Base-by-base conservation (phyloP, 1,140 invertebrate genomes). In the Drosophila nigrodunni region DNA sequence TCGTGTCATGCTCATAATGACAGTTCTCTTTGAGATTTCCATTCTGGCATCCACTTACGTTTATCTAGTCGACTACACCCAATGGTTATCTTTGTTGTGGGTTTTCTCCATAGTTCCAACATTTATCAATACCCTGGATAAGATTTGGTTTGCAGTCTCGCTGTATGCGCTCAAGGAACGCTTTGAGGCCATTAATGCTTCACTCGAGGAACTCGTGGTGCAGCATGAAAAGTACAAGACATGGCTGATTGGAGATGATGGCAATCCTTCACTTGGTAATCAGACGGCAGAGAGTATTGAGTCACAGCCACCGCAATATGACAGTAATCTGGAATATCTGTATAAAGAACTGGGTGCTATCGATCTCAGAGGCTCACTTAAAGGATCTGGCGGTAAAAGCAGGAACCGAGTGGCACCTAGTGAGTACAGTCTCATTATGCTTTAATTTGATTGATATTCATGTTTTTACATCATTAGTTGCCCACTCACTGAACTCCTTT, bases 71-170 rank as follows among this genome's bases (percentile, higher is more conserved):
- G 88, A 92, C 35, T 77, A 87, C 7, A 75, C 74, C 0, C 71
- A 92, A n/a, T 91, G 78, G 82, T 46, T 85, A 46, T 86, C 90
- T 2, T 6, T 92, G 21, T 43, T 88, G 11, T 92, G 90, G 91
- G 21, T 91, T 8, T 60, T 90, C 5, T 88, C 91, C 3, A 75
- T 68, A 11, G 61, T 92, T 18, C 92, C 92, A 6, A 91, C 91
- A 9, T 83, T 91, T 5, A 79, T 91, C 2, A 92, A 91, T 65
- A 82, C 87, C 1, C 57, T 92, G 18, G 90, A 92, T 35, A 92
- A 92, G 73, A 92, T 92, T 50, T 92, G 91, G 92, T 92, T 92
- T 65, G 78, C 90, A 0, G 78, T 80, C 0, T 85, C 91, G 3
- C 37, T 92, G n/a, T 83, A 78, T 18, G 90, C 88, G 4, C 61